Base-by-base conservation (phyloP, 2,113 vertebrate species). In the Macaca mulatta region DNA sequence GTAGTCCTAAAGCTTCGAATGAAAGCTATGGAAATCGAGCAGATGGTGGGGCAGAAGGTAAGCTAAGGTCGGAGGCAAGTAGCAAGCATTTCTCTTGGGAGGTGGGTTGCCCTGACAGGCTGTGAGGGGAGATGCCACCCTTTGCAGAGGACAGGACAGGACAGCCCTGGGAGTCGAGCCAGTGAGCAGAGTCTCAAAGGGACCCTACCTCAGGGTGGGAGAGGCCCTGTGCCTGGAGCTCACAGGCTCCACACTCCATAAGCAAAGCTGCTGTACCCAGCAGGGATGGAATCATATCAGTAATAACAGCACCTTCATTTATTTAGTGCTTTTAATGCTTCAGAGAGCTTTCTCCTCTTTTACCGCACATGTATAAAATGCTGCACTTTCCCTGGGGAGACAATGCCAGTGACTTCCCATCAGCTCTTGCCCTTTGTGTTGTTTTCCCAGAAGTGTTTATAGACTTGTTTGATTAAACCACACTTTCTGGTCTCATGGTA, bases 21-120 rank as follows among this genome's bases (percentile, higher is more conserved):
- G 67, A 78, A 95, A 88, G 57, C 64, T 38, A 4, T 74, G 61
- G 61, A 85, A 52, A 23, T 1, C 0, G 5, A 96, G 70, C 55
- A 93, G 96, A 79, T 57, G 86, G 59, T 10, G 1, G 75, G 67
- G 25, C 43, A 89, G 89, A 61, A 96, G 86, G 74, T 61, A 89
- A 70, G 80, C 50, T 87, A 77, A 85, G 23, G 52, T 89, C 79
- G 79, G 52, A 82, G 93, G 83, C 59, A 92, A 52, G 69, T 8
- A 74, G 86, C 38, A 50, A 74, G 82, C 6, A 4, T 67, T 67
- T 69, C 83, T 89, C 16, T 25, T 11, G 70, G 55, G 89, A 95
- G 30, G 14, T 45, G 78, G n/a, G n/a, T 18, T 89, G 38, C 59
- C 38, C 18, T 91, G 74, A 85, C 9, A 82, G 52, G 40, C 22